phyloP scores from a whole-genome alignment of 2,113 vertebrate species.

The Chaenocephalus aceratus region DNA sequence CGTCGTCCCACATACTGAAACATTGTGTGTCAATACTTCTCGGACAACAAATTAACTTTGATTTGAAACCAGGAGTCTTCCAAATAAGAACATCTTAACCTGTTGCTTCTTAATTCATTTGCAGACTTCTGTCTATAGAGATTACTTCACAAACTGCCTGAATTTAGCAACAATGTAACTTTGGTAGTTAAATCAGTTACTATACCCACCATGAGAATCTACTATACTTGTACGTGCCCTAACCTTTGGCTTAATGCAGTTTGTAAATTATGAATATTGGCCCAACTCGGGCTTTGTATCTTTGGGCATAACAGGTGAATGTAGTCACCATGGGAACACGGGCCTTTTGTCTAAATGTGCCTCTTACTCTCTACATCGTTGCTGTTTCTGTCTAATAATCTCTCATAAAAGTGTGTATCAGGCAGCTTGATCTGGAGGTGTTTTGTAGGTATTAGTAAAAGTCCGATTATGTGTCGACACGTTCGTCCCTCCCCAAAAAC shows the following conservation, averaged over 20 bases:
- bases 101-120: no score
- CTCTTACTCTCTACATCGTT: neutral
- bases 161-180: no score
- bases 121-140: no score
- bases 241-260: neutral
- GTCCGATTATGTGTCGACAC: slow-evolving; percentile 33
- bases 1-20: neutral
- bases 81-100: no score
- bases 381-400: slow-evolving; percentile 15
- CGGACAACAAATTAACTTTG: no score
- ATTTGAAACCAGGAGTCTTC: no score
- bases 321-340: neutral
- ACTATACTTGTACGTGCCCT: no score
- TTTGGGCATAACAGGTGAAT: neutral
- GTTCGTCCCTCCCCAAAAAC: slow-evolving; percentile 69
- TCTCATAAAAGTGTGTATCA: slow-evolving; percentile 14
- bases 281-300: neutral
- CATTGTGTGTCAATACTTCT: no score
- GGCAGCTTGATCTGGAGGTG: slow-evolving; percentile 15
- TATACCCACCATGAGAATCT: no score
- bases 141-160: no score
- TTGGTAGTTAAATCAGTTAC: no score
- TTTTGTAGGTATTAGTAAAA: slow-evolving; percentile 19
- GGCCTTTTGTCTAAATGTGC: neutral
- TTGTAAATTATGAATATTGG: neutral